Percentiles rank a stretch among this genome's conserved stretches.
Evolutionary conservation across 2,888 invertebrate genomes (phyloP).

Genomic region (Liopterus haemorrhoidalis): DNA sequence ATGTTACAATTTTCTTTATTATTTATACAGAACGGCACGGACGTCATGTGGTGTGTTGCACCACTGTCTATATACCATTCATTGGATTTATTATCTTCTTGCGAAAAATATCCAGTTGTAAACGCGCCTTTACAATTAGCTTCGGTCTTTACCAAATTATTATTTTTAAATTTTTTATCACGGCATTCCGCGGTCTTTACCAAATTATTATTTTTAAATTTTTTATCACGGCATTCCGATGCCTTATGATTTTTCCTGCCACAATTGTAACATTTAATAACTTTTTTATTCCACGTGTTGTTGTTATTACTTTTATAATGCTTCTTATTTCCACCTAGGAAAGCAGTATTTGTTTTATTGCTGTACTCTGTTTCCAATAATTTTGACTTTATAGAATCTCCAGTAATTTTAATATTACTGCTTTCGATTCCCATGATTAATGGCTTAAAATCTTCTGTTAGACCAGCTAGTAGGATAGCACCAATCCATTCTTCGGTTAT

Average conservation of each 20-base stretch:
- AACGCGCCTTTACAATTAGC: too few species aligned
- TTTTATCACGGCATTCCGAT: conserved; percentile 4
- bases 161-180: conserved; percentile 4
- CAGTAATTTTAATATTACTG: conserved; percentile 4
- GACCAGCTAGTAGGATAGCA: conserved; percentile 11
- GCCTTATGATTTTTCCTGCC: conserved; percentile 17
- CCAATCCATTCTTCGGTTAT: conserved; percentile 14
- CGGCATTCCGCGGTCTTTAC: not conserved
- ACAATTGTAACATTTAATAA: conserved; percentile 10
- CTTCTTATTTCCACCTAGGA: conserved; percentile 5
- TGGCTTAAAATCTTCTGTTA: conserved; percentile 12
- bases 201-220: conserved; percentile 5
- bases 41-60: conserved; percentile 12
- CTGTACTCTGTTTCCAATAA: conserved; percentile 5
- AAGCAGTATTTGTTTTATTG: conserved; percentile 9
- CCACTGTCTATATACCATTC: conserved; percentile 16
- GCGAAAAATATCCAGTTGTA: too few species aligned
- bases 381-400: conserved; percentile 8
- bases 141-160: too few species aligned
- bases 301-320: conserved; percentile 1
- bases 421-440: conserved; percentile 16
- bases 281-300: not conserved
- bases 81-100: too few species aligned
- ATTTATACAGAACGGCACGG: not conserved
- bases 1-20: not conserved